These are phyloP conservation scores for Agrochola circellaris DNA, from an alignment of 2,888 invertebrate species.

Conservation along the genomic window DNA sequence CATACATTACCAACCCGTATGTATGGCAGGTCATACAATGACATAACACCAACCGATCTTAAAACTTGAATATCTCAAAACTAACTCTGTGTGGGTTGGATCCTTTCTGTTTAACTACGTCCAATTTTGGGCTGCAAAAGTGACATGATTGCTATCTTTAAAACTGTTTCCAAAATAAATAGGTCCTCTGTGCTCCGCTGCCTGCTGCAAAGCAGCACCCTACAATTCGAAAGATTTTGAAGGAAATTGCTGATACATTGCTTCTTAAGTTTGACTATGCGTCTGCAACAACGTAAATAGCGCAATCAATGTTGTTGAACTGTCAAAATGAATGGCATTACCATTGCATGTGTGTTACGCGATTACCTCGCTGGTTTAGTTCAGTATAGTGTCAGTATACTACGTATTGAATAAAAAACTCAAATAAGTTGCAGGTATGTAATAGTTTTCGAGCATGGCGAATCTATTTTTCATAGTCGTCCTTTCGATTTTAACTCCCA, in stretches of 20 bases:
- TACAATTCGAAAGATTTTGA: not conserved
- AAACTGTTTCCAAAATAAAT: not conserved
- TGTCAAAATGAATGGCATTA: not conserved
- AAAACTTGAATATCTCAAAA: no score
- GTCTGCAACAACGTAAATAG: no score
- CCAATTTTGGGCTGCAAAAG: not conserved
- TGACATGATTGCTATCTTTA: no score
- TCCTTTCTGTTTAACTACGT: no score
- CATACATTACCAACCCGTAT: no score
- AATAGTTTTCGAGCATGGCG: not conserved
- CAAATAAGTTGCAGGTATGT: no score
- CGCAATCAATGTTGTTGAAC: not conserved
- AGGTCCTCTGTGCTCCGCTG: not conserved
- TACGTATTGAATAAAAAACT: not conserved
- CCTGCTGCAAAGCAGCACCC: not conserved
- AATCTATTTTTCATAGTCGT: not conserved
- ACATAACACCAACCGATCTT: no score
- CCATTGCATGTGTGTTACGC: not conserved
- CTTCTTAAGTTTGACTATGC: no score
- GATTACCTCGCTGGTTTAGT: not conserved
- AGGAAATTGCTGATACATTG: no score
- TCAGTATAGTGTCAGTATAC: not conserved
- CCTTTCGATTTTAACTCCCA: not conserved
- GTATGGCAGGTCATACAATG: no score
- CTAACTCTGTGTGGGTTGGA: no score